Evolutionary conservation across 2,888 invertebrate species (phyloP), one percentile per base, ranked within the genome.

Genomic region (Eumerus sabulonum): DNA sequence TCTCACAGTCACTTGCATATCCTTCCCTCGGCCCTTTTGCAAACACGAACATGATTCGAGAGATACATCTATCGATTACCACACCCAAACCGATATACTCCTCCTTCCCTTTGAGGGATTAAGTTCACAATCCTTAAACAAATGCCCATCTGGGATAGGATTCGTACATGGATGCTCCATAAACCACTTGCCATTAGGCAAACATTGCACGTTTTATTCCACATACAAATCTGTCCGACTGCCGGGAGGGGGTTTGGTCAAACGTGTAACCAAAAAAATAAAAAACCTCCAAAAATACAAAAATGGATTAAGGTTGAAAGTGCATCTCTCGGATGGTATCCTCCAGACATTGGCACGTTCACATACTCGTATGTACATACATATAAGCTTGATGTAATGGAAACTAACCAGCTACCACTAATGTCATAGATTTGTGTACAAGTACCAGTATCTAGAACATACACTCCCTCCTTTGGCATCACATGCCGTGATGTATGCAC

Each of bases 261-360:
- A 40, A 11, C 11, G 36, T 36, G 5, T 11, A n/a, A n/a, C 40
- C 11, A 3, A 40, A 40, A 40, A 40, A 36, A 36, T n/a, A n/a
- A 36, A 51, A 62, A 72, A 38, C 45, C 48, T 27, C 35, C 42
- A 45, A 72, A 62, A n/a, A n/a, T n/a, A n/a, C n/a, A n/a, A n/a
- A 72, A 72, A 48, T 72, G 62, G 66, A 60, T 72, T 77, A 36
- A 77, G 72, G 60, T 77, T 67, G 51, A 62, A 51, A 77, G 59
- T 47, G 76, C 44, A 60, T 44, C 47, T 56, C 47, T 47, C 18
- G 9, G 18, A 18, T 17, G 45, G n/a, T 4, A n/a, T 1, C 19
- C 50, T 18, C 19, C 11, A 19, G 36, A 44, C 45, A 19, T 35
- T 64, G 66, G 60, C 13, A 57, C 50, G 51, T 62, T 63, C 54